Evolutionary conservation across 2,113 vertebrate species (phyloP).

Genomic region (Archilochus colubris): DNA sequence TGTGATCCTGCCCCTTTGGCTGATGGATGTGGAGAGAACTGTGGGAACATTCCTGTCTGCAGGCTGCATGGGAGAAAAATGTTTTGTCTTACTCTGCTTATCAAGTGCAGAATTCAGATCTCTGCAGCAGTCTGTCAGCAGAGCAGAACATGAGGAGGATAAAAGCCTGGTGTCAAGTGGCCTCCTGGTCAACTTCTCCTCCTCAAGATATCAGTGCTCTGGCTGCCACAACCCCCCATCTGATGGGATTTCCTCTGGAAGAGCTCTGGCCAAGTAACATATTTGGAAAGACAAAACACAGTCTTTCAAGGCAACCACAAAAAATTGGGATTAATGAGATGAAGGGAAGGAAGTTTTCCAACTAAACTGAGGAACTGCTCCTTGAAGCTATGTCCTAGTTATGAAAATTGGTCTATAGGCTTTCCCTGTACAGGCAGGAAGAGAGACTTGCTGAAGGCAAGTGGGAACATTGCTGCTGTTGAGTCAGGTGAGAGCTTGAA

Average conservation of each 20-base stretch:
- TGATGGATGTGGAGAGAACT: neutral
- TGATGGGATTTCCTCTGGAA: neutral
- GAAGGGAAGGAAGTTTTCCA: conserved; percentile 5
- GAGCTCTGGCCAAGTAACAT: neutral
- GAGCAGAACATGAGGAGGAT: neutral
- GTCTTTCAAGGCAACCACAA: neutral
- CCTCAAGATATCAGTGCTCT: neutral
- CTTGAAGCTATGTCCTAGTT: neutral
- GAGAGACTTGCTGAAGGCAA: neutral
- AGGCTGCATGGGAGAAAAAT: neutral
- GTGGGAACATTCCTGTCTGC: conserved; percentile 65
- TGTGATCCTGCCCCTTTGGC: neutral
- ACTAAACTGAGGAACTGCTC: neutral
- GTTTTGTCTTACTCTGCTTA: conserved; percentile 31
- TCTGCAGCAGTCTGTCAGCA: neutral
- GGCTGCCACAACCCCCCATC: neutral
- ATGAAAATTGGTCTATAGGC: neutral
- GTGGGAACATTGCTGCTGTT: neutral
- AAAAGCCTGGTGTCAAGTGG: neutral
- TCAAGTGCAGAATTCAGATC: neutral
- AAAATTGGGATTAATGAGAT: neutral
- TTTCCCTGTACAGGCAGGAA: neutral
- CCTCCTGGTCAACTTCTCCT: neutral
- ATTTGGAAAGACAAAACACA: neutral
- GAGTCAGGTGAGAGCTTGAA: neutral